Conservation (phyloP, 2,888 invertebrate genomes). For the Dolichomitus sp. region DNA sequence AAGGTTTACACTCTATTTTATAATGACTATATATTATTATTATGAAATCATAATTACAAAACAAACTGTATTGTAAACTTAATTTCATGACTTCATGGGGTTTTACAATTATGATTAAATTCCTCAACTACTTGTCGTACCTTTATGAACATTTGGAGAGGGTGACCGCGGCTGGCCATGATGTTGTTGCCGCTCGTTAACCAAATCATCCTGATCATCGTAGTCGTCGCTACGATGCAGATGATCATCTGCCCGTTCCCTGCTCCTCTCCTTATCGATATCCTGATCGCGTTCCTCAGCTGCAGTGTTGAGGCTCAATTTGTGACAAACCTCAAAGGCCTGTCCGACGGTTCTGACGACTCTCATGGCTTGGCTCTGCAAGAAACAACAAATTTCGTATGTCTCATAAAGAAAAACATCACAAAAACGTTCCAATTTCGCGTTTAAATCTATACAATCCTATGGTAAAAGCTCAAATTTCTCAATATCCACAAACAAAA, state of each 20-base stretch:
- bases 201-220: conserved; percentile 87
- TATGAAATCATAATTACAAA: no score
- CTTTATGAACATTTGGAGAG: conserved; percentile 82
- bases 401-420: conserved; percentile 5
- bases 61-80: no score
- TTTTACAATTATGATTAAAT: no score
- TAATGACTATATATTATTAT: no score
- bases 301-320: conserved; percentile 91
- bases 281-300: conserved; percentile 84
- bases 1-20: no score
- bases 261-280: conserved; percentile 76
- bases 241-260: conserved; percentile 79
- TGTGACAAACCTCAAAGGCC: conserved; percentile 99
- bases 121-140: no score
- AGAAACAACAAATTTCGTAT: conserved; percentile 43
- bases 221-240: conserved; percentile 84
- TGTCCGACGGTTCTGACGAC: conserved; percentile 99
- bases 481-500: neutral
- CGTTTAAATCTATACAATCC: neutral
- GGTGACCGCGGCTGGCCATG: conserved; percentile 79
- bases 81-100: no score
- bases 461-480: neutral
- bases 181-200: conserved; percentile 78
- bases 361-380: conserved; percentile 99
- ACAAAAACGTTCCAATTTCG: neutral